Base-by-base conservation (phyloP, 2,888 invertebrate genomes). In the Periphyllus acericola region DNA sequence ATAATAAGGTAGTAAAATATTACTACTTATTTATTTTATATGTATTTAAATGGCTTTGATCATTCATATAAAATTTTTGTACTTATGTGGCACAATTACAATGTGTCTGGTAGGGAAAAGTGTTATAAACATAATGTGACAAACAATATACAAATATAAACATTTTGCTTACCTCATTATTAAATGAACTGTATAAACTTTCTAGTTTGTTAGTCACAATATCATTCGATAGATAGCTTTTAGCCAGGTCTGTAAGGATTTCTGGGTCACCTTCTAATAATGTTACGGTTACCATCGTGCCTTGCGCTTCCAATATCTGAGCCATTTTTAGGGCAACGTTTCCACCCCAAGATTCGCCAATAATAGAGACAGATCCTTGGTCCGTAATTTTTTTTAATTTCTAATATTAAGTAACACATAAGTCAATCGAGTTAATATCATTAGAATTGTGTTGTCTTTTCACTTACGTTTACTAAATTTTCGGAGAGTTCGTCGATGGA, bases 341-440 rank as follows among this genome's bases (percentile, higher is more conserved):
- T 21, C 93, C 93, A 78, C 94, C 94, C 90, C 93, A 94, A 2
- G 94, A 94, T 90, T 94, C 94, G 8, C 94, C 94, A 82, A 93
- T 92, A 40, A 94, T 90, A 85, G 84, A 79, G 0, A 86, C 71
- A 11, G 19, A 68, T 2, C 40, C 36, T 8, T n/a, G 36, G 17
- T 72, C 9, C 4, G 55, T 11, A 1, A 86, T 86, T 3, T 4
- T 29, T 40, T 21, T 74, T 19, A 86, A 32, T 80, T 86, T 60
- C 86, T 86, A 72, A 29, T 8, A 6, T 25, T 14, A 3, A 3
- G 2, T 8, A 21, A 40, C 1, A 81, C 0, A 19, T 3, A 9
- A n/a, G 25, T 40, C 5, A 32, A 6, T 46, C 19, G 8, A 40
- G 32, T 14, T 0, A 25, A 32, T 0, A 32, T 32, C 32, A n/a